A percentile compares a stretch with the other conserved stretches of the same genome.
Conservation (phyloP, 2,797 vertebrate species). For the Eptatretus atami region DNA sequence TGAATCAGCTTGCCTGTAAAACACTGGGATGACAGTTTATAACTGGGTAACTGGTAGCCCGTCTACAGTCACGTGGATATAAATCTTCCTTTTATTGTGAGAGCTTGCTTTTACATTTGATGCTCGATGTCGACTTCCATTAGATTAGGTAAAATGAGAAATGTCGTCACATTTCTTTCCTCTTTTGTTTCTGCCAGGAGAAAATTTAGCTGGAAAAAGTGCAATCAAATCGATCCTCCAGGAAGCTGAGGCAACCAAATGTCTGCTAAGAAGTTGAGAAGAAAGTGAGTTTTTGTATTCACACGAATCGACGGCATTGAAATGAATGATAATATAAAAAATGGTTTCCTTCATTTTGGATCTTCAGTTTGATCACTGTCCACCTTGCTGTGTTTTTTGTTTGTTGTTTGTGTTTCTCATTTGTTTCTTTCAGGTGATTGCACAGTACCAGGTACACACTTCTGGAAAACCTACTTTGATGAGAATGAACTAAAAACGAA, state of each 20-base stretch:
- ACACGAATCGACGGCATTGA: background rate
- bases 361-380: conserved; percentile 2
- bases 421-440: too few relatives aligned
- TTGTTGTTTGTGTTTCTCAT: background rate
- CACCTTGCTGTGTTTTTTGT: background rate
- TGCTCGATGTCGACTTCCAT: too few relatives aligned
- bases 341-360: background rate
- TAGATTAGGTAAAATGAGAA: too few relatives aligned
- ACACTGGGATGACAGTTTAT: too few relatives aligned
- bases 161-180: background rate
- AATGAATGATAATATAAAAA: background rate
- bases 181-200: conserved; percentile 14
- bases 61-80: too few relatives aligned
- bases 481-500: too few relatives aligned
- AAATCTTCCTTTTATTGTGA: too few relatives aligned
- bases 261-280: conserved; percentile 55
- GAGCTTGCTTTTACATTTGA: too few relatives aligned
- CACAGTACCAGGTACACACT: too few relatives aligned
- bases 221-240: conserved; percentile 49
- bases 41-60: too few relatives aligned
- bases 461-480: too few relatives aligned
- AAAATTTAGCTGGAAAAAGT: conserved; percentile 86
- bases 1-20: too few relatives aligned
- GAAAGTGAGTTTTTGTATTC: conserved; percentile 27
- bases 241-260: conserved; percentile 41